These are phyloP conservation scores for Pseudomugil gertrudae DNA, from an alignment of 2,797 vertebrate species.

Conservation along the genomic window DNA sequence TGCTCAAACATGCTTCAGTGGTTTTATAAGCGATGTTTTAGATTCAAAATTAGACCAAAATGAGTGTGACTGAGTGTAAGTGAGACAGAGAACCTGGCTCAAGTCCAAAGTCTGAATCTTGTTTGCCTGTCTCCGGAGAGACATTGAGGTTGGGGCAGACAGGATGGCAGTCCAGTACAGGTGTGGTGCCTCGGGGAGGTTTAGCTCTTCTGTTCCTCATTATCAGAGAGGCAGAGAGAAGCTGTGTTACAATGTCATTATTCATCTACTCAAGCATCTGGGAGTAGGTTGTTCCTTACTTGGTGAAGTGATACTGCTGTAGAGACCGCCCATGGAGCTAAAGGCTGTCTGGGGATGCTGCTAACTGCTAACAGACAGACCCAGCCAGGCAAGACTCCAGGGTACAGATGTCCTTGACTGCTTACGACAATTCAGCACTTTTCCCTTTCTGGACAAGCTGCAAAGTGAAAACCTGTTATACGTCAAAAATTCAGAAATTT, in stretches of 20 bases:
- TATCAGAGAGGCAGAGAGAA: slow-evolving; percentile 66
- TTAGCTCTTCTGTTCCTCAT: slow-evolving; percentile 76
- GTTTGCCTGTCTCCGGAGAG: slow-evolving; percentile 55
- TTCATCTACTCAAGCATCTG: slow-evolving; percentile 78
- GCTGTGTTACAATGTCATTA: slow-evolving; percentile 71
- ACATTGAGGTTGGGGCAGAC: slow-evolving; percentile 48
- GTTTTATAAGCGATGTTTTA: slow-evolving; percentile 40
- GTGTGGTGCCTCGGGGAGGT: slow-evolving; percentile 77
- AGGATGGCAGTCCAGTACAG: slow-evolving; percentile 70
- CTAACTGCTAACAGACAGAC: slow-evolving; percentile 73
- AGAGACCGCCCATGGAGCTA: slow-evolving; percentile 72
- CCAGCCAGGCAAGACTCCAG: slow-evolving; percentile 68
- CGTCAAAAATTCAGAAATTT: no score
- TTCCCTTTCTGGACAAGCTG: slow-evolving; percentile 47
- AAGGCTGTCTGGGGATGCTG: slow-evolving; percentile 71
- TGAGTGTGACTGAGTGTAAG: slow-evolving; percentile 57
- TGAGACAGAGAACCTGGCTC: slow-evolving; percentile 57
- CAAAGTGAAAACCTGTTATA: slow-evolving; percentile 41
- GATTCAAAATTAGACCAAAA: slow-evolving; percentile 57
- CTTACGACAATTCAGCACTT: slow-evolving; percentile 69
- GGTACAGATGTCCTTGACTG: slow-evolving; percentile 71
- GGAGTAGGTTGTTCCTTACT: slow-evolving; percentile 72
- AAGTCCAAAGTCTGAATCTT: slow-evolving; percentile 56
- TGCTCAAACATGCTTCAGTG: slow-evolving; percentile 25
- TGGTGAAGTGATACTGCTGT: slow-evolving; percentile 54